Evolutionary conservation across 2,113 vertebrate genomes (phyloP).

Genomic region (Archocentrus centrarchus): DNA sequence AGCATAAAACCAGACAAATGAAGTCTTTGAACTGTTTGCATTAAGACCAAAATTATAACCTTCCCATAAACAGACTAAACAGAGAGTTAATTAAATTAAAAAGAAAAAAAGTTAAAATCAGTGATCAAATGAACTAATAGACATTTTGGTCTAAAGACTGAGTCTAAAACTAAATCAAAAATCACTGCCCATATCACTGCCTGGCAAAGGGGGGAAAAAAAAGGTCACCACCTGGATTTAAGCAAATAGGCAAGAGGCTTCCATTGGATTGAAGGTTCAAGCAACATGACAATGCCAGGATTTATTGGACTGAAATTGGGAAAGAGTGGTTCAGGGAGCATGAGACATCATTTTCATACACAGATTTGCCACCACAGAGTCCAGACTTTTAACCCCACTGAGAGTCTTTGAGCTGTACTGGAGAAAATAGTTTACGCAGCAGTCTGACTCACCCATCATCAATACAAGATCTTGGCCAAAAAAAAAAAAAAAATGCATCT

Average conservation of each 20-base stretch:
- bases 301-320: not conserved
- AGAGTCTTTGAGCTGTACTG: not conserved
- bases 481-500: not conserved
- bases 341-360: not conserved
- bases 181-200: not conserved
- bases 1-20: too few species aligned
- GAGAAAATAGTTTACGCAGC: not conserved
- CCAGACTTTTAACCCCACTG: not conserved
- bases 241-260: not conserved
- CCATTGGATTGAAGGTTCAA: not conserved
- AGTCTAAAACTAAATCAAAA: too few species aligned
- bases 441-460: not conserved
- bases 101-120: too few species aligned
- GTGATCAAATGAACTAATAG: not conserved
- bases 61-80: too few species aligned
- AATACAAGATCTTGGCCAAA: not conserved
- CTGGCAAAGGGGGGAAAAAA: not conserved
- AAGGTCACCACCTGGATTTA: not conserved
- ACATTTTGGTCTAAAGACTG: not conserved
- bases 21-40: too few species aligned
- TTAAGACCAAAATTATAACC: too few species aligned
- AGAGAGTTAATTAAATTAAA: too few species aligned
- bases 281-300: not conserved
- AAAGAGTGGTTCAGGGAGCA: not conserved
- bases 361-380: not conserved